A percentile compares a stretch with the other conserved stretches of the same genome.
phyloP scores from a whole-genome alignment of 2,113 vertebrate species.

The Ascaphus truei region DNA sequence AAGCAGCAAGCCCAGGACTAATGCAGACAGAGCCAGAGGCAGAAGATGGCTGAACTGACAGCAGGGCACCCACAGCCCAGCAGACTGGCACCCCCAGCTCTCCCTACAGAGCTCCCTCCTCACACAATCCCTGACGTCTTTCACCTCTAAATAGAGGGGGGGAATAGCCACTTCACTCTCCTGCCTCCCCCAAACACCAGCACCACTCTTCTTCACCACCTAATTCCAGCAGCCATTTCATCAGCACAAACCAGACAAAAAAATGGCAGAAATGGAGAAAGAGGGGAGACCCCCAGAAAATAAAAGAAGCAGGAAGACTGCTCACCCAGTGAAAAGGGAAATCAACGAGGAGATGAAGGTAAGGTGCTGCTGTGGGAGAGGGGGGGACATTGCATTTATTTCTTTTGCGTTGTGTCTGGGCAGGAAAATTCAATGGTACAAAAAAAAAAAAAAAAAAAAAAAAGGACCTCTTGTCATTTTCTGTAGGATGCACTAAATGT shows the following conservation, averaged over 20 bases:
- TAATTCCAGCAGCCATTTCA: conserved; percentile 71
- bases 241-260: conserved; percentile 70
- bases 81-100: conserved; percentile 53
- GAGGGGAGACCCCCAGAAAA: conserved; percentile 98
- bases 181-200: conserved; percentile 39
- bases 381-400: conserved; percentile 38
- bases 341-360: conserved; percentile 99
- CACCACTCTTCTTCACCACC: conserved; percentile 42
- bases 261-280: conserved; percentile 99
- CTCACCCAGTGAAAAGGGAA: conserved; percentile 95
- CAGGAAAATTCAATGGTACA: too few relatives aligned
- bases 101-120: conserved; percentile 34
- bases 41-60: conserved; percentile 85
- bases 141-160: conserved; percentile 26
- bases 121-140: conserved; percentile 27
- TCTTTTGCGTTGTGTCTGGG: conserved; percentile 18
- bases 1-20: conserved; percentile 36
- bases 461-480: conserved; percentile 56
- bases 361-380: conserved; percentile 49
- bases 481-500: conserved; percentile 57
- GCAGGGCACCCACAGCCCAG: conserved; percentile 39
- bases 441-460: too few relatives aligned
- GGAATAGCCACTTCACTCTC: neutral
- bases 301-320: conserved; percentile 94
- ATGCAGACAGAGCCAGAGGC: conserved; percentile 60